These are phyloP conservation scores for Merops nubicus DNA, from an alignment of 2,113 vertebrate species.

Conservation along the genomic window DNA sequence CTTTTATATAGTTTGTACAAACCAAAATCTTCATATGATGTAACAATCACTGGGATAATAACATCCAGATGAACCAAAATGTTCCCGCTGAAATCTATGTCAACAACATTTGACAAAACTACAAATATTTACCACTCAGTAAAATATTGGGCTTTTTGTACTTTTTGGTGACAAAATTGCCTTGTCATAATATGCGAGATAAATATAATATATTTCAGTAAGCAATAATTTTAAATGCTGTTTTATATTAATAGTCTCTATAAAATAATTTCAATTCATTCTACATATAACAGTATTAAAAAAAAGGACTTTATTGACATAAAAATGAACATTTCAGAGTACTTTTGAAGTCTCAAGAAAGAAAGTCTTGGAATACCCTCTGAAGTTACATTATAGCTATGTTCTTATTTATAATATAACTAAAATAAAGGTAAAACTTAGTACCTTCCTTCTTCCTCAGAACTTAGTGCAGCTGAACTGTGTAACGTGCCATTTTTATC, in stretches of 20 bases:
- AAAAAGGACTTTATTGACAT: neutral
- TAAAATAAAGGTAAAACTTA: neutral
- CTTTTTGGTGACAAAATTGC: neutral
- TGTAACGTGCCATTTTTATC: neutral
- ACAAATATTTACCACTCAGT: neutral
- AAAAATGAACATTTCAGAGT: neutral
- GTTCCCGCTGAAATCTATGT: neutral
- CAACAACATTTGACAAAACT: neutral
- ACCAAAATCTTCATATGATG: neutral
- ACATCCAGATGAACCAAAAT: neutral
- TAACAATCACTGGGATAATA: neutral
- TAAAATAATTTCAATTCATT: neutral
- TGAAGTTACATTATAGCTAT: neutral
- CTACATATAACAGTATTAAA: fast-evolving
- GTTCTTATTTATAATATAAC: neutral
- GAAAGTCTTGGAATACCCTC: neutral
- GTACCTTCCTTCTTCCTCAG: neutral
- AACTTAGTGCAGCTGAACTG: neutral
- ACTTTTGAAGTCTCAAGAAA: neutral
- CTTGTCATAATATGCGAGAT: neutral
- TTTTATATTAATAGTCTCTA: neutral
- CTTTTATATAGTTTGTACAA: neutral
- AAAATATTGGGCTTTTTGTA: neutral
- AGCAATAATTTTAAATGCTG: neutral
- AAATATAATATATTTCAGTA: neutral